phyloP scores from a whole-genome alignment of 2,797 vertebrate genomes.

The Sebastes hubbsi region DNA sequence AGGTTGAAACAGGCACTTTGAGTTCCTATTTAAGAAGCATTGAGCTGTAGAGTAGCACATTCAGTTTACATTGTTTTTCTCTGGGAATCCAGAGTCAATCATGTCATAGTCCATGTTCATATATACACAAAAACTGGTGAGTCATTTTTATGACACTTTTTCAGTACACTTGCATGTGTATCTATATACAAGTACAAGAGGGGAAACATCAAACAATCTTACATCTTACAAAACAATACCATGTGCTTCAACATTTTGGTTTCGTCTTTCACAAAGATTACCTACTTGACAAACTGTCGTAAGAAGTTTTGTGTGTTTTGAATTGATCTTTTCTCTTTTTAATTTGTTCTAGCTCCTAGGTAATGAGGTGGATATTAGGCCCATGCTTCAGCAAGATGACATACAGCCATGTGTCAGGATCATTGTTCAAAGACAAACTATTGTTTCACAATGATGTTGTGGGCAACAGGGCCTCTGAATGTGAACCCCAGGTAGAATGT shows the following conservation, averaged over 20 bases:
- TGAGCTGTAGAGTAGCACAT: background rate
- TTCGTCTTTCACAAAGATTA: background rate
- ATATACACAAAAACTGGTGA: background rate
- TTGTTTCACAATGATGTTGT: constrained; percentile 69
- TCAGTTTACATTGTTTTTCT: background rate
- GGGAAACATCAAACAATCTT: background rate
- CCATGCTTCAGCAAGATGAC: background rate
- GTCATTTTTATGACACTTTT: background rate
- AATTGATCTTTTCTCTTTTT: background rate
- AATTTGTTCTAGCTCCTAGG: background rate
- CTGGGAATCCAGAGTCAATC: background rate
- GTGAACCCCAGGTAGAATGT: constrained; percentile 89
- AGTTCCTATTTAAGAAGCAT: background rate
- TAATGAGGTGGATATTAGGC: background rate
- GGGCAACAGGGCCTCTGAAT: constrained; percentile 85
- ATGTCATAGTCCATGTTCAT: background rate
- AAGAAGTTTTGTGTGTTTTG: background rate
- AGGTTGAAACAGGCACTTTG: background rate
- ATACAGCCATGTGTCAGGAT: background rate
- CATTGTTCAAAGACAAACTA: constrained; percentile 10
- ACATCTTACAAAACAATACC: background rate
- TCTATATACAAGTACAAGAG: background rate
- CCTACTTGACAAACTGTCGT: background rate
- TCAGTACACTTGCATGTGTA: background rate
- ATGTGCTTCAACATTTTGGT: background rate